Base-by-base conservation (phyloP, 2,888 invertebrate genomes). In the Tipula lateralis region DNA sequence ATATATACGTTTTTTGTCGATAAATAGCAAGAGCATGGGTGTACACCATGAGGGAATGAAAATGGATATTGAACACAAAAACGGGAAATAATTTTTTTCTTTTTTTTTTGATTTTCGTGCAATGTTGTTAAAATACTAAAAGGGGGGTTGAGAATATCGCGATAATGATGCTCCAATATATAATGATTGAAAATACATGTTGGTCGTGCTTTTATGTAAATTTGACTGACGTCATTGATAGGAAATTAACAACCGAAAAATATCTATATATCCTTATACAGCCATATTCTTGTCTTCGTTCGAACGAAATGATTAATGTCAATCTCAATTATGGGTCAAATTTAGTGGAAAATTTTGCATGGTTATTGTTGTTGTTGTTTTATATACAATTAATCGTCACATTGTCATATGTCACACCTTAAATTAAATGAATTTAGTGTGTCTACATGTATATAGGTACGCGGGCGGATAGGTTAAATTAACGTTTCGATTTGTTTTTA, bases 171-270 rank as follows among this genome's bases (percentile, higher is more conserved):
- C 24, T 66, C 12, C 66, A 24, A 66, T 66, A 66, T 66, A 66
- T 66, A 66, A 66, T 66, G 66, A 66, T 66, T 66, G 24, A 24
- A 66, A 66, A 66, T 66, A 66, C 66, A 66, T 24, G 24, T 66
- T 66, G 66, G 66, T 66, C 66, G 66, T 66, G 66, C 66, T 66
- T 66, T 66, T 66, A 66, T 66, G 24, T 66, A 66, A 66, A 66
- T 66, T 24, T 24, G 12, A 24, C 66, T 24, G 66, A 66, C 66
- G 66, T 66, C 66, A 66, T 66, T 24, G 24, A 66, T 66, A 66
- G 66, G 66, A 66, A 66, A 66, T 66, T 66, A 66, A 66, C 66
- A 66, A 24, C 66, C 66, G 24, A 66, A 24, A 66, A 66, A 66
- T 39, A 39, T 39, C 9, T 39, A 5, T 44, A 44, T 44, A 44